These are phyloP conservation scores for Euproctis similis DNA, from an alignment of 2,888 invertebrate species.

Conservation along the genomic window DNA sequence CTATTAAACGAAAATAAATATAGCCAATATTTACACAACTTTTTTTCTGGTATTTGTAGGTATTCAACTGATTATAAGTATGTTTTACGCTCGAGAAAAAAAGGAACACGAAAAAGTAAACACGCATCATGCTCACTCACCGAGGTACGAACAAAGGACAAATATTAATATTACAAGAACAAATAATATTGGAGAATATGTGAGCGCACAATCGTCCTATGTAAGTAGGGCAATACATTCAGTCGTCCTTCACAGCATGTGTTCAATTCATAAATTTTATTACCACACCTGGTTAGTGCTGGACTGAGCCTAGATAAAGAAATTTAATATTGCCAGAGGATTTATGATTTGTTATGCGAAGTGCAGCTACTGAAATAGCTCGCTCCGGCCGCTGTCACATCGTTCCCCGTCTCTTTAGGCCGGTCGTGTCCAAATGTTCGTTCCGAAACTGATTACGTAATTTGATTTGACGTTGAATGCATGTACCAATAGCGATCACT, in stretches of 20 bases:
- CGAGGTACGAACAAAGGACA: too few relatives aligned
- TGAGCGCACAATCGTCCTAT: constrained; percentile 44
- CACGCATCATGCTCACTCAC: too few relatives aligned
- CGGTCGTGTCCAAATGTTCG: too few relatives aligned
- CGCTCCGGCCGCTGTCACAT: neutral
- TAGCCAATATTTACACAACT: too few relatives aligned
- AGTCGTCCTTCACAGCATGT: constrained; percentile 51
- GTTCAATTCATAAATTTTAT: constrained; percentile 57
- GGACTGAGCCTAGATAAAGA: constrained; percentile 61
- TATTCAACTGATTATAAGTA: too few relatives aligned
- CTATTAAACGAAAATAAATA: too few relatives aligned
- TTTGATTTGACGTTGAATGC: too few relatives aligned
- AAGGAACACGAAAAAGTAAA: too few relatives aligned
- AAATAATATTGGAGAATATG: constrained; percentile 27
- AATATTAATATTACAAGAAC: constrained; percentile 13
- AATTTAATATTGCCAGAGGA: constrained; percentile 54
- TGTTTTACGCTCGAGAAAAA: too few relatives aligned
- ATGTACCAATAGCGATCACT: too few relatives aligned
- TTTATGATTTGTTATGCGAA: constrained; percentile 33
- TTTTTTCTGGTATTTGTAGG: too few relatives aligned
- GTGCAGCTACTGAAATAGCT: constrained; percentile 1
- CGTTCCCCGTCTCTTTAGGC: neutral
- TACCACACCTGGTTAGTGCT: constrained; percentile 62
- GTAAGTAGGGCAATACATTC: constrained; percentile 63
- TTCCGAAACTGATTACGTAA: too few relatives aligned